Percentiles rank a stretch among this genome's conserved stretches.
These are phyloP conservation scores for Tricholaema leucomelas DNA, from an alignment of 2,113 vertebrate genomes.

Conservation along the genomic window DNA sequence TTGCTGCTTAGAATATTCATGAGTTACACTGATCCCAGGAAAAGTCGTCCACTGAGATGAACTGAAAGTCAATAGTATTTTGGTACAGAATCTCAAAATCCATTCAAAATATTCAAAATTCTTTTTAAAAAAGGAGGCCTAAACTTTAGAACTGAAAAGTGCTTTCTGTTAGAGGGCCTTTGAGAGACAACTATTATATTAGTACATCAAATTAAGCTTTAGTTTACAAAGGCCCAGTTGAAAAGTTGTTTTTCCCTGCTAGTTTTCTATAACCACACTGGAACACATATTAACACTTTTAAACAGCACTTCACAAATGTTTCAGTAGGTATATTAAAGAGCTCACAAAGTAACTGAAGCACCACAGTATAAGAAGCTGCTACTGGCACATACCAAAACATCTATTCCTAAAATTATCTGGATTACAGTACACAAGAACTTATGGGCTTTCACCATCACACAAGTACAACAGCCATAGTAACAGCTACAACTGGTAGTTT, in stretches of 20 bases:
- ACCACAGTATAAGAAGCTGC: background rate
- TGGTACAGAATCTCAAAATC: background rate
- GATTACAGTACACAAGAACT: background rate
- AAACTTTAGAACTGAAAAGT: background rate
- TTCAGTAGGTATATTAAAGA: background rate
- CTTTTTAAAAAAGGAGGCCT: background rate
- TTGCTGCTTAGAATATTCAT: constrained; percentile 42
- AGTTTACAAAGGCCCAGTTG: background rate
- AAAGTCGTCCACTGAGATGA: background rate
- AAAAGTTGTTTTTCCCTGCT: background rate
- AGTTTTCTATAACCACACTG: background rate
- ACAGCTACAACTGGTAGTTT: background rate
- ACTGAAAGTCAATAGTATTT: background rate
- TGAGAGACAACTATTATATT: background rate
- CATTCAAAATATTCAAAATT: background rate
- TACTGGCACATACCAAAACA: background rate
- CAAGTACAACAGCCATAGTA: background rate
- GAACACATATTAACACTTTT: background rate
- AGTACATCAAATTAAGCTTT: background rate
- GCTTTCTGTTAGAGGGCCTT: background rate
- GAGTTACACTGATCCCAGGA: background rate
- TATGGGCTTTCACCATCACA: background rate
- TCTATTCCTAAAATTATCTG: background rate
- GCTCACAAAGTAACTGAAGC: background rate
- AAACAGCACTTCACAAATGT: background rate